A percentile compares a stretch with the other conserved stretches of the same genome.
These are phyloP conservation scores for Arge pagana DNA, from an alignment of 2,888 invertebrate species.

Conservation along the genomic window DNA sequence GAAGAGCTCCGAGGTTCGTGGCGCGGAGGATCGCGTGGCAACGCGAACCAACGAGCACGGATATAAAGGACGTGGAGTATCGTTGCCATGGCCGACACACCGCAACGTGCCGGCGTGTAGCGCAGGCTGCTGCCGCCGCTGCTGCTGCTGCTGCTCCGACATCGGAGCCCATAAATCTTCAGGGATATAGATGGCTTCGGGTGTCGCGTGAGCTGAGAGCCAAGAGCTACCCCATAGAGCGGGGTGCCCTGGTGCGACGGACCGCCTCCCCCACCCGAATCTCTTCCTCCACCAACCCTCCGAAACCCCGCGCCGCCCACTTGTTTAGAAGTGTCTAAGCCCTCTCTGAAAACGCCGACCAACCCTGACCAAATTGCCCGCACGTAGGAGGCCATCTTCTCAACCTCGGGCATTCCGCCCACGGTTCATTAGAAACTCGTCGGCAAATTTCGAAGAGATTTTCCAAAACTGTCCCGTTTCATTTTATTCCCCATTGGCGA, in stretches of 20 bases:
- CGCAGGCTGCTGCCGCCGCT: slow-evolving; percentile 50
- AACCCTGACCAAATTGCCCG: slow-evolving; percentile 47
- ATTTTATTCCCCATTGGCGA: too few species aligned
- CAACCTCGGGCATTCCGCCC: too few species aligned
- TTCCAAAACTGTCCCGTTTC: too few species aligned
- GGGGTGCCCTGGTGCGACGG: slow-evolving; percentile 44
- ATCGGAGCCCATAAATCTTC: slow-evolving; percentile 56
- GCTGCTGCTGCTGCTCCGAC: slow-evolving; percentile 55
- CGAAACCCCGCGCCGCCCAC: slow-evolving; percentile 10
- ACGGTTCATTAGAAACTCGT: too few species aligned
- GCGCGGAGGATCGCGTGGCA: slow-evolving; percentile 35
- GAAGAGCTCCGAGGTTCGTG: slow-evolving; percentile 30
- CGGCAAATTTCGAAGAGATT: too few species aligned
- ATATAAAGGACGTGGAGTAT: neutral
- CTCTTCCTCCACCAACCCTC: slow-evolving; percentile 16
- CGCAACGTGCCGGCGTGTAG: slow-evolving; percentile 44
- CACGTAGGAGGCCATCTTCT: too few species aligned
- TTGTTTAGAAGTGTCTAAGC: slow-evolving; percentile 15
- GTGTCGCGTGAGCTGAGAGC: slow-evolving; percentile 54
- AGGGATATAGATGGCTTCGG: slow-evolving; percentile 58
- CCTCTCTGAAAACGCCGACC: slow-evolving; percentile 13
- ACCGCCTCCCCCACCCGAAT: slow-evolving; percentile 26
- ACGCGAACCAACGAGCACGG: slow-evolving; percentile 10
- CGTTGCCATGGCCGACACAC: slow-evolving; percentile 30
- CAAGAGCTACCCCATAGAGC: slow-evolving; percentile 57